Percentiles rank a stretch among this genome's conserved stretches.
phyloP scores from a whole-genome alignment of 2,113 vertebrate genomes.

The Ginglymostoma cirratum region DNA sequence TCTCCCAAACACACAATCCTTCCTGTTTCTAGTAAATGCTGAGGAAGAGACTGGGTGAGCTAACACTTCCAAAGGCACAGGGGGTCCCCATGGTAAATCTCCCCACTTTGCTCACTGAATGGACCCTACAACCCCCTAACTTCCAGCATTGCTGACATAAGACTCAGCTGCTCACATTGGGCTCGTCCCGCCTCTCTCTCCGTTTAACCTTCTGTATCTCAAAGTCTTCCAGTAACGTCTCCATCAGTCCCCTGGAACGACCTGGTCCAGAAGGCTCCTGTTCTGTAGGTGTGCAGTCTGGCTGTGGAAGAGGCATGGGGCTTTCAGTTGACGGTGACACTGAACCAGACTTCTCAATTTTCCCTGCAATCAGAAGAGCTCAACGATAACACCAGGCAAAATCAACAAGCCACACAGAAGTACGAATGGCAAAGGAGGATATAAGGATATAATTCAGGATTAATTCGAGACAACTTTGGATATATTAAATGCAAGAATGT shows the following conservation, averaged over 20 bases:
- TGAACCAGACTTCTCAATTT: constrained; percentile 85
- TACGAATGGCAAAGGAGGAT: too few relatives aligned
- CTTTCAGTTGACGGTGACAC: constrained; percentile 76
- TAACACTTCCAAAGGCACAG: neutral
- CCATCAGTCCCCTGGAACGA: constrained; percentile 88
- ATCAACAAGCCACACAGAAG: neutral
- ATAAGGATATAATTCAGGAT: neutral
- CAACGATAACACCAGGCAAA: neutral
- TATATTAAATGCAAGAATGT: neutral
- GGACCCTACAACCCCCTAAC: neutral
- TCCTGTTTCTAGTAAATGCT: neutral
- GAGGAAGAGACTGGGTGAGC: neutral
- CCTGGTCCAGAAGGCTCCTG: constrained; percentile 76
- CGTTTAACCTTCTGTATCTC: constrained; percentile 92
- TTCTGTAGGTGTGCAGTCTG: constrained; percentile 68
- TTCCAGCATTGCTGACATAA: too few relatives aligned
- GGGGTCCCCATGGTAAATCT: neutral
- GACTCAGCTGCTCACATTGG: constrained; percentile 69
- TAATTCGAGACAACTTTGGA: too few relatives aligned
- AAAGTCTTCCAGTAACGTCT: constrained; percentile 95
- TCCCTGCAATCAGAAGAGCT: constrained; percentile 67
- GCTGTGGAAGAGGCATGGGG: constrained; percentile 54
- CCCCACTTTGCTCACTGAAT: neutral
- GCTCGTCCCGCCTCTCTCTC: constrained; percentile 83
- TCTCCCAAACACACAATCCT: neutral